phyloP scores from a whole-genome alignment of 2,888 invertebrate genomes.

The Seira ritae region DNA sequence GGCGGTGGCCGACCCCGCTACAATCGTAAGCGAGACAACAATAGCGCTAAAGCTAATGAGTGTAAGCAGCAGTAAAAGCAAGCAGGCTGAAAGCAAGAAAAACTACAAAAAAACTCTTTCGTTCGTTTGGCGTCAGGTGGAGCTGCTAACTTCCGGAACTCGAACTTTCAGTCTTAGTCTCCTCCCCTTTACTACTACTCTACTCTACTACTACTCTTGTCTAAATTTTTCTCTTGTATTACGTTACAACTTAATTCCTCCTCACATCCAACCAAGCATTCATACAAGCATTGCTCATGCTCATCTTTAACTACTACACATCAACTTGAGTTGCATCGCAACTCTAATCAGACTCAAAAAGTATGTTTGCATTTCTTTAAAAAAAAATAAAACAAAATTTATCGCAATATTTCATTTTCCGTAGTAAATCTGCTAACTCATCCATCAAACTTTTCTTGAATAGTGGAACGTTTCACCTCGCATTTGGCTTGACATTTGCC shows the following conservation, averaged over 20 bases:
- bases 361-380: too few species aligned
- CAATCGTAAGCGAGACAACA: slow-evolving; percentile 63
- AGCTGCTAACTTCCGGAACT: slow-evolving; percentile 62
- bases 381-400: too few species aligned
- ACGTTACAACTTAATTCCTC: too few species aligned
- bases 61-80: slow-evolving; percentile 73
- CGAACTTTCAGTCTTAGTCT: slow-evolving; percentile 60
- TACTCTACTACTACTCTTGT: background rate
- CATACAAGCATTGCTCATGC: background rate
- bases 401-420: too few species aligned
- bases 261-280: background rate
- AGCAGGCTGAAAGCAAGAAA: slow-evolving; percentile 46
- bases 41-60: slow-evolving; percentile 67
- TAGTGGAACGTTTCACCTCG: too few species aligned
- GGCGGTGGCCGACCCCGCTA: slow-evolving; percentile 51
- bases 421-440: too few species aligned
- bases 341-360: too few species aligned
- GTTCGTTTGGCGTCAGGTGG: slow-evolving; percentile 62
- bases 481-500: too few species aligned
- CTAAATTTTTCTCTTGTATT: background rate
- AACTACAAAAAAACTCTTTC: slow-evolving; percentile 59
- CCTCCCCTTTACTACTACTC: slow-evolving; percentile 31
- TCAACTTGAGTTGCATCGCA: too few species aligned
- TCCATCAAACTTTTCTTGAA: too few species aligned
- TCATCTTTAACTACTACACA: background rate